Evolutionary conservation across 2,888 invertebrate genomes (phyloP).

Genomic region (Panzeria rudis): DNA sequence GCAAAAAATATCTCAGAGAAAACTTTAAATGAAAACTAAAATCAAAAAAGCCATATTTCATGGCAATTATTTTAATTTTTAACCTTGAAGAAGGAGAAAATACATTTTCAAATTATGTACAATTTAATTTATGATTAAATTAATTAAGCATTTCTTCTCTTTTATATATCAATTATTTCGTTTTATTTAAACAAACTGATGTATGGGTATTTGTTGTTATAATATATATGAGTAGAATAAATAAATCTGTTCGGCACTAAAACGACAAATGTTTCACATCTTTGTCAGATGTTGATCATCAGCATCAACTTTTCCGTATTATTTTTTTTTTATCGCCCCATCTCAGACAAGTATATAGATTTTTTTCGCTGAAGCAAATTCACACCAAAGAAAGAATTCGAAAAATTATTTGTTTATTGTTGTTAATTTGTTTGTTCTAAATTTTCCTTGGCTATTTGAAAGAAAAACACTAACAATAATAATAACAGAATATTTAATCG

Average conservation of each 20-base stretch:
- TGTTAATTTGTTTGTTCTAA: constrained; percentile 53
- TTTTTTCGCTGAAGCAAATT: constrained; percentile 24
- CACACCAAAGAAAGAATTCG: constrained; percentile 32
- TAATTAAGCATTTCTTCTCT: constrained; percentile 11
- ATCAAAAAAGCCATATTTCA: not conserved
- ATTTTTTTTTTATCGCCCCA: not conserved
- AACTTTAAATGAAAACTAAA: not conserved
- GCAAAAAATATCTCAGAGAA: not conserved
- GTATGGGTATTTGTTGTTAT: not conserved
- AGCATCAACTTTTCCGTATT: constrained; percentile 5
- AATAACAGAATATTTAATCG: constrained; percentile 57
- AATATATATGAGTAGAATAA: not conserved
- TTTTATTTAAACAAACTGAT: constrained; percentile 6
- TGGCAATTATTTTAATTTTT: not conserved
- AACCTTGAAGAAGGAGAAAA: constrained; percentile 48
- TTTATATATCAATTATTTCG: constrained; percentile 18
- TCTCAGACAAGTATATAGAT: constrained; percentile 15
- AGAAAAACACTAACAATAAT: constrained; percentile 39
- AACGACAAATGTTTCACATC: constrained; percentile 64
- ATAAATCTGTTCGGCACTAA: constrained; percentile 29
- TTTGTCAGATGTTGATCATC: constrained; percentile 54
- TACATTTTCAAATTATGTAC: not conserved
- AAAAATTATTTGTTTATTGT: constrained; percentile 58
- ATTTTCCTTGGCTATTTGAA: constrained; percentile 23
- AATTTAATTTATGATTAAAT: constrained; percentile 32